Percentiles rank a stretch among this genome's conserved stretches.
Evolutionary conservation across 2,113 vertebrate genomes (phyloP).

Genomic region (Microtus pennsylvanicus): DNA sequence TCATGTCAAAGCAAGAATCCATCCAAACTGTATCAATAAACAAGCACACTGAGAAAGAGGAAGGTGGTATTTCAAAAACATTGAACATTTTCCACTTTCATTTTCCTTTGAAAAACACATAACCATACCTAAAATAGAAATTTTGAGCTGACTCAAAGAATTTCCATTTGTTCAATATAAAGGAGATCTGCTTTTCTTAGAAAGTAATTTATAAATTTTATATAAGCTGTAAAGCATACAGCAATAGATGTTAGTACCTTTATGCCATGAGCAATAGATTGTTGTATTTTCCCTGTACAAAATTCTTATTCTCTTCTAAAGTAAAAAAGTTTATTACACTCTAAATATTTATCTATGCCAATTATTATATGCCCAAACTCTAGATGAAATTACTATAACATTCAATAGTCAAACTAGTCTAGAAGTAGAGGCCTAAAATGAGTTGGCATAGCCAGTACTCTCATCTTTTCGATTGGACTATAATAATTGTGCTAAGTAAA

Average conservation of each 20-base stretch:
- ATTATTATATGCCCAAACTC: not conserved
- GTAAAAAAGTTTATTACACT: not conserved
- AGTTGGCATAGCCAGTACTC: not conserved
- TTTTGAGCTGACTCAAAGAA: slow-evolving; percentile 38
- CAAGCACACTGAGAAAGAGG: slow-evolving; percentile 45
- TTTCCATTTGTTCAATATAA: slow-evolving; percentile 41
- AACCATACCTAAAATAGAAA: slow-evolving; percentile 66
- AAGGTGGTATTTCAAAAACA: slow-evolving; percentile 59
- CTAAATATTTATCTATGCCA: not conserved
- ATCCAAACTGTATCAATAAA: slow-evolving; percentile 67
- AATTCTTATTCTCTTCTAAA: not conserved
- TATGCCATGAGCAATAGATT: not conserved
- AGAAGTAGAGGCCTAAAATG: not conserved
- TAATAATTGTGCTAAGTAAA: not conserved
- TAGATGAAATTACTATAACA: not conserved
- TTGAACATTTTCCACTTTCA: slow-evolving; percentile 30
- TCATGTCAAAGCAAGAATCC: slow-evolving; percentile 68
- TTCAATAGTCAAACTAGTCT: not conserved
- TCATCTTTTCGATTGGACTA: not conserved
- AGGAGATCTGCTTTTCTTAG: slow-evolving; percentile 29
- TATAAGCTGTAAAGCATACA: not conserved
- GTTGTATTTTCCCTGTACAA: not conserved
- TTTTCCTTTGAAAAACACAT: slow-evolving; percentile 34
- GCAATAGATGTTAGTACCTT: not conserved
- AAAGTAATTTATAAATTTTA: not conserved